Evolutionary conservation across 2,113 vertebrate species (phyloP).

Genomic region (Aspidoscelis tigris): DNA sequence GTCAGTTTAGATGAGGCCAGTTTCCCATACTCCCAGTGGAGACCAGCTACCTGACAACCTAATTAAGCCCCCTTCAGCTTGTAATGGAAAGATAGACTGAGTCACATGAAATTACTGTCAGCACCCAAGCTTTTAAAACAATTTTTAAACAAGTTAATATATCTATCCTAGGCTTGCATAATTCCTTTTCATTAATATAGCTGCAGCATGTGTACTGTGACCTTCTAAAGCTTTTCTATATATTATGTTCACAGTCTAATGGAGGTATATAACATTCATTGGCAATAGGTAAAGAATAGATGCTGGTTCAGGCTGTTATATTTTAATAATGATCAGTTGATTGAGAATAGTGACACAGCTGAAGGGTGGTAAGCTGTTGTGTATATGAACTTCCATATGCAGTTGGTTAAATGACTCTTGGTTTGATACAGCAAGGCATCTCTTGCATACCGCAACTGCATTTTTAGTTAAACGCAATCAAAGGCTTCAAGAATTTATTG

Average conservation of each 20-base stretch:
- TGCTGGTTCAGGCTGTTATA: background rate
- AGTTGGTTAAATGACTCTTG: no score
- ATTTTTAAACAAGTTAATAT: background rate
- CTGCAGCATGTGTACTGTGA: background rate
- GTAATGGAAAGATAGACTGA: background rate
- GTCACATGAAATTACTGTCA: background rate
- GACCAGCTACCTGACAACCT: no score
- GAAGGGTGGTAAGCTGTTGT: background rate
- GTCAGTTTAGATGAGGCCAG: no score
- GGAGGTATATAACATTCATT: background rate
- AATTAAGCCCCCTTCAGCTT: no score
- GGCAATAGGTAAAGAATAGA: background rate
- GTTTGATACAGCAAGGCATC: no score
- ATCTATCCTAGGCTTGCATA: background rate
- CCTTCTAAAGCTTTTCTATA: background rate
- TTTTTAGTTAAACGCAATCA: no score
- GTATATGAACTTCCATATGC: background rate
- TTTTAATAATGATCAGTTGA: background rate
- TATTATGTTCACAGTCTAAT: no score
- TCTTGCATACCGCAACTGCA: background rate
- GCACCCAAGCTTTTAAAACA: background rate
- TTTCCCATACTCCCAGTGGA: no score
- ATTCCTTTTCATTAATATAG: background rate
- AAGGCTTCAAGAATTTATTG: no score
- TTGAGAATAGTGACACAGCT: background rate